These are phyloP conservation scores for Strix uralensis DNA, from an alignment of 2,113 vertebrate species.

Conservation along the genomic window DNA sequence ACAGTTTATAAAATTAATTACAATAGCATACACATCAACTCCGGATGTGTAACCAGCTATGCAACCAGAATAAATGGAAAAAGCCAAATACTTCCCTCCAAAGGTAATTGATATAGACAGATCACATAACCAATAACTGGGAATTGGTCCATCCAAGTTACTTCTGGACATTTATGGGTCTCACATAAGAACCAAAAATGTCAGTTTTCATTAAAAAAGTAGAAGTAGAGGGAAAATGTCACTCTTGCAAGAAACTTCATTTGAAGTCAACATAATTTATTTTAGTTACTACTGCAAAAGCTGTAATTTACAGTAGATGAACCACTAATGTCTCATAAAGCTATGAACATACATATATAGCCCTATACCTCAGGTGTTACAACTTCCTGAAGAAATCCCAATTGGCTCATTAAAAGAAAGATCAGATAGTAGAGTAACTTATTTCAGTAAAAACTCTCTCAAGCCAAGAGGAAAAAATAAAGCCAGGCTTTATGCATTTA, in stretches of 20 bases:
- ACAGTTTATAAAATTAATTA: slow-evolving; percentile 64
- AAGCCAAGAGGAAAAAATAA: neutral
- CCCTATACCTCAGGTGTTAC: neutral
- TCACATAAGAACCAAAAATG: neutral
- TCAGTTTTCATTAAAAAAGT: neutral
- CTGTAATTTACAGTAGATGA: neutral
- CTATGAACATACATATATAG: neutral
- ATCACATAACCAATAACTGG: slow-evolving; percentile 38
- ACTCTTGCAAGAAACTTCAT: neutral
- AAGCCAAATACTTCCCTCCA: slow-evolving; percentile 27
- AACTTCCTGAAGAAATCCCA: neutral
- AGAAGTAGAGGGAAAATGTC: neutral
- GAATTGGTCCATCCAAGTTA: slow-evolving; percentile 11
- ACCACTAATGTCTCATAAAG: neutral
- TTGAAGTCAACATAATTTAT: neutral
- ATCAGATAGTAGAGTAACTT: neutral
- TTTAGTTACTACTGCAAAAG: neutral
- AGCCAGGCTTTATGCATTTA: neutral
- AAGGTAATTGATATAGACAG: slow-evolving; percentile 48
- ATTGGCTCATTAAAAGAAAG: neutral
- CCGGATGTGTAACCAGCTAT: neutral
- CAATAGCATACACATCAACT: slow-evolving; percentile 48
- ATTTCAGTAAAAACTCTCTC: neutral
- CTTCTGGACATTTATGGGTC: neutral
- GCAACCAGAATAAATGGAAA: slow-evolving; percentile 3